These are phyloP conservation scores for Podarcis cretensis DNA, from an alignment of 2,113 vertebrate species.

Conservation along the genomic window DNA sequence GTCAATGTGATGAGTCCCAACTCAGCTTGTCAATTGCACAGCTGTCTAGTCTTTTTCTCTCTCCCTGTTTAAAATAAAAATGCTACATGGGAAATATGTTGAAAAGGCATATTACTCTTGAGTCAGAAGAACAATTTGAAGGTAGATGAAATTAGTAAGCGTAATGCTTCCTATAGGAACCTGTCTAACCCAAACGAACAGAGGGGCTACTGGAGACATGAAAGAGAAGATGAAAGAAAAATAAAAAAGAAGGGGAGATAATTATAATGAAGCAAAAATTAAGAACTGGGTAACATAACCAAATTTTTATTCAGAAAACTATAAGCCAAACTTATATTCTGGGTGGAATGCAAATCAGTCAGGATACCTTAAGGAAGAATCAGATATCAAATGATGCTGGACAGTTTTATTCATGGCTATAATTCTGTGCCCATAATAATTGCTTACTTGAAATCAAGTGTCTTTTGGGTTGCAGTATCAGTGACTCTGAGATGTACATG, in stretches of 20 bases:
- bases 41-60: background rate
- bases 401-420: background rate
- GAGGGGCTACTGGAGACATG: background rate
- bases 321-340: background rate
- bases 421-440: background rate
- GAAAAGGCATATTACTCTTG: background rate
- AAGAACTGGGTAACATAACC: background rate
- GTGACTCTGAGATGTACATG: background rate
- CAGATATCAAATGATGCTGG: background rate
- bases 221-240: background rate
- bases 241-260: background rate
- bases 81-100: constrained; percentile 2
- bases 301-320: background rate
- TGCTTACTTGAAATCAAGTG: background rate
- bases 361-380: background rate
- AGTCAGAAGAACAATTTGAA: background rate
- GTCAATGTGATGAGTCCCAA: constrained; percentile 18
- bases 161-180: background rate
- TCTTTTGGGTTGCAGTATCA: background rate
- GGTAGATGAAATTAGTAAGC: background rate
- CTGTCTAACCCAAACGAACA: background rate
- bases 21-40: constrained; percentile 1
- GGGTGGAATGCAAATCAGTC: background rate
- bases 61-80: background rate
- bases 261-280: background rate